Base-by-base conservation (phyloP, 2,888 invertebrate genomes). In the Atethmia centrago region DNA sequence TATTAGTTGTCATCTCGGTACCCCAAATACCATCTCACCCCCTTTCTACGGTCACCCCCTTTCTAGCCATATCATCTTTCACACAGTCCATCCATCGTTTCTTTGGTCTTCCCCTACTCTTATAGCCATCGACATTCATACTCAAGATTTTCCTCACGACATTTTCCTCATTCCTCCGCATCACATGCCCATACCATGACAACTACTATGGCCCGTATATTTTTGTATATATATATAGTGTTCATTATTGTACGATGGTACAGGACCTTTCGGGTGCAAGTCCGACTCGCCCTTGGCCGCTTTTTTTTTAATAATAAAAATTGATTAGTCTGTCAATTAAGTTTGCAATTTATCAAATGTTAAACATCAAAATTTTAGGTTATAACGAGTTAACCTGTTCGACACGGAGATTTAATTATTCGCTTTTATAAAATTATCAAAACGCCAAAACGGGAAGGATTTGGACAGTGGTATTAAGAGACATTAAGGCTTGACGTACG, bases 261-360 rank as follows among this genome's bases (percentile, higher is more conserved):
- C n/a, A 16, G 16, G 28, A 55, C 16, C 36, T 4, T 36, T 36
- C 9, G 4, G 9, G 16, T 16, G 16, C 16, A 10, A 16, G 1
- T 16, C 3, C 3, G 7, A 28, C 3, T 21, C 21, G 9, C 14
- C 21, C 45, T 19, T 25, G 14, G 25, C 55, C 4, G 4, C 25
- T 42, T 53, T 73, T 55, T n/a, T 68, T 49, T 58, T 66, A 21
- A 47, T 49, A 79, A 75, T 55, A 63, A 83, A 80, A 74, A 71
- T 79, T 84, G 72, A 88, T 85, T 82, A 76, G 68, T 55, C 80
- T 77, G 85, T 88, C 87, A 87, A 87, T 88, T 87, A 89, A 64
- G 51, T 47, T 25, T 36, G 77, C 74, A 80, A 85, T 85, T 82
- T 58, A 78, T 77, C 65, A 70, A 66, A 79, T 59, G 71, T 75